A percentile compares a stretch with the other conserved stretches of the same genome.
These are phyloP conservation scores for Capreolus pygargus DNA, from an alignment of 2,113 vertebrate genomes.

Conservation along the genomic window DNA sequence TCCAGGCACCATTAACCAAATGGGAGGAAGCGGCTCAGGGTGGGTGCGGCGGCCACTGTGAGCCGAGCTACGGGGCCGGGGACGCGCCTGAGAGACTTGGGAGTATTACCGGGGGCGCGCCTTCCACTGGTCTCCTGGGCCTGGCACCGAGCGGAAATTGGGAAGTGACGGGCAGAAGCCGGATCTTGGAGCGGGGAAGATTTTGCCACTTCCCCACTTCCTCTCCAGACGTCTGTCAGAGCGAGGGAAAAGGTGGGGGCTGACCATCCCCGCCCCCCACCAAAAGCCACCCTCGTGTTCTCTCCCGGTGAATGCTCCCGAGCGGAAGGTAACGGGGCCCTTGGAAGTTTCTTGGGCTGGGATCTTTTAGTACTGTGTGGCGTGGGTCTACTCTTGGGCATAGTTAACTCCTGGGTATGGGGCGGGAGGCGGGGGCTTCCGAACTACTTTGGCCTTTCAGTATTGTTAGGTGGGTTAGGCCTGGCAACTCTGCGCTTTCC, in stretches of 20 bases:
- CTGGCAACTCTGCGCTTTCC: slow-evolving; percentile 40
- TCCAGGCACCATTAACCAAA: slow-evolving; percentile 7
- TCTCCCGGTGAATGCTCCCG: slow-evolving; percentile 59
- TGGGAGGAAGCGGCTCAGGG: slow-evolving; percentile 60
- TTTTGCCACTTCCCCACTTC: slow-evolving; percentile 58
- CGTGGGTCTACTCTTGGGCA: background rate
- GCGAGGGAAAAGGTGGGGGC: slow-evolving; percentile 67
- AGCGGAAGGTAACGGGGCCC: slow-evolving; percentile 75
- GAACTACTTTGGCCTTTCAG: slow-evolving; percentile 2
- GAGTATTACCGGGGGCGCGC: slow-evolving; percentile 59
- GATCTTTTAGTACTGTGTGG: slow-evolving; percentile 17
- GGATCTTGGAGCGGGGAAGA: slow-evolving; percentile 66
- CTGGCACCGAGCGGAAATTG: slow-evolving; percentile 66
- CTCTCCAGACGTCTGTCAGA: slow-evolving; percentile 66
- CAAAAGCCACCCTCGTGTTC: slow-evolving; percentile 58
- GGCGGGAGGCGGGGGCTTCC: slow-evolving; percentile 12
- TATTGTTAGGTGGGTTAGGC: background rate
- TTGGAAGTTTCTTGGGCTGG: slow-evolving; percentile 56
- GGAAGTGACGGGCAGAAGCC: slow-evolving; percentile 64
- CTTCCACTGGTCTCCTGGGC: slow-evolving; percentile 56
- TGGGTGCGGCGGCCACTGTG: slow-evolving; percentile 44
- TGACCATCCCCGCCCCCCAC: background rate
- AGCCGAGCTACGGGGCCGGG: slow-evolving; percentile 39
- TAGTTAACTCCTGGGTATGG: background rate
- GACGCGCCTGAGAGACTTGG: slow-evolving; percentile 60